These are phyloP conservation scores for Tamias sibiricus DNA, from an alignment of 2,113 vertebrate genomes.

Conservation along the genomic window DNA sequence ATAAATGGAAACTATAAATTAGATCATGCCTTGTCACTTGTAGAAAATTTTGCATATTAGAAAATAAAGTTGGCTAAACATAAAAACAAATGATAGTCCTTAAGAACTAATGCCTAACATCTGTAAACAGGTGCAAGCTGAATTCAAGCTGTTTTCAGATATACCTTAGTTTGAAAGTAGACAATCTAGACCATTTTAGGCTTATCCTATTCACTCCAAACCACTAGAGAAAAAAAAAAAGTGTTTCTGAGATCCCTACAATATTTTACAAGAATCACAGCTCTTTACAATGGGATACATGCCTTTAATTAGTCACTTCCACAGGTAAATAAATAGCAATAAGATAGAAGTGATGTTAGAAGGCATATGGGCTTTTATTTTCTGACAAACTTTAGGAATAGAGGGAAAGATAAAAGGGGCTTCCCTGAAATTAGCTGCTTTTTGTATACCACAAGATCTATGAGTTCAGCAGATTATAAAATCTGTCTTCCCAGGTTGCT, in stretches of 20 bases:
- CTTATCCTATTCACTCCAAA: neutral
- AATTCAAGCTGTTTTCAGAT: neutral
- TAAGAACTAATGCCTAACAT: neutral
- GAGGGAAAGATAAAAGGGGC: neutral
- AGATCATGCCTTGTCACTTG: neutral
- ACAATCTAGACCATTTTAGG: neutral
- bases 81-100: too few relatives aligned
- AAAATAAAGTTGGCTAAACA: conserved; percentile 1
- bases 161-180: neutral
- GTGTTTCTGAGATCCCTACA: neutral
- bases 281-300: neutral
- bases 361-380: neutral
- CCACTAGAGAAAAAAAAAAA: neutral
- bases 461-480: too few relatives aligned
- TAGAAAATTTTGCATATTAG: neutral
- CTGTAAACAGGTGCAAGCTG: neutral
- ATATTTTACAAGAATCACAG: neutral
- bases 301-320: neutral
- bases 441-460: neutral
- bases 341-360: neutral
- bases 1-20: neutral
- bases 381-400: neutral
- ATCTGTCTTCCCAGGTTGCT: too few relatives aligned
- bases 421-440: neutral
- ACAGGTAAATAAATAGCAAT: neutral